Evolutionary conservation across 2,888 invertebrate species (phyloP), one percentile per base, ranked within the genome.

Genomic region (Tachina lurida): DNA sequence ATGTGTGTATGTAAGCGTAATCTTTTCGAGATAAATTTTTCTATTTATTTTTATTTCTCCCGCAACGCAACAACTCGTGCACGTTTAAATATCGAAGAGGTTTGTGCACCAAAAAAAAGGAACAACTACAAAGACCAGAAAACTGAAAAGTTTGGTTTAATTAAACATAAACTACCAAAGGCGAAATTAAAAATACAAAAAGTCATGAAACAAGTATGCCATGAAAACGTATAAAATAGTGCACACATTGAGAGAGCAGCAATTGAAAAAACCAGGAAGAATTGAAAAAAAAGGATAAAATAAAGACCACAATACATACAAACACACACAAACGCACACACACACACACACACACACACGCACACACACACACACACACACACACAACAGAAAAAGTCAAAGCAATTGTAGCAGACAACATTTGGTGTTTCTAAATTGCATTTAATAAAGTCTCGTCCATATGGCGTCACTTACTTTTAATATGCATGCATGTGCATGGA

Each of bases 401-500:
- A 68, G 31, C 39, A 49, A 19, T 0, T 49, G 22, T 15, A 22
- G 65, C 10, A 73, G 74, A 74, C 74, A 74, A 45, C 65, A 68
- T 60, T 63, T 81, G 67, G 60, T 67, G 49, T 74, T 74, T 74
- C 67, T 54, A 74, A 81, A 83, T 77, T 77, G 83, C 83, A 83
- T 83, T 83, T 83, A 83, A 83, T 83, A 71, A 19, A 83, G 83
- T 83, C 77, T 83, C 83, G 83, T 58, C 82, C 83, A 83, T 71
- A 83, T 77, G 83, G 77, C 83, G 83, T 71, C 83, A 58, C 10
- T 65, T 73, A 56, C 12, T 70, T 19, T 41, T 15, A 54, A 4
- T 54, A 31, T 31, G 10, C 49, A 17, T 79, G 1, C 49, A 17
- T 79, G 1, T 49, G 19, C 41, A 17, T 5, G 8, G n/a, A 8